Evolutionary conservation across 1,140 invertebrate genomes (phyloP).

Genomic region (Zaprionus lachaisei): DNA sequence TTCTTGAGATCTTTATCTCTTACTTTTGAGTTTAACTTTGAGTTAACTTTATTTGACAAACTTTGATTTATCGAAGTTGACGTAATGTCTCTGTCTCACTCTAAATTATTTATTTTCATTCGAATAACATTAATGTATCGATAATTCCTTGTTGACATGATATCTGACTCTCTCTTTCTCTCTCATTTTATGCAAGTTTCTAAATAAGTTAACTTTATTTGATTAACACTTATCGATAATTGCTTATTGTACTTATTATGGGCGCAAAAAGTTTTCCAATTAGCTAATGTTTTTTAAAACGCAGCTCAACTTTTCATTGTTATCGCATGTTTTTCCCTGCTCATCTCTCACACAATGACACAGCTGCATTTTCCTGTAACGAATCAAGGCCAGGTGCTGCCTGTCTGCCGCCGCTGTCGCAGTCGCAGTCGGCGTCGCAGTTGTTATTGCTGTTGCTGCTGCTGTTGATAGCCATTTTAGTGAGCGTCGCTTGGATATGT

Average conservation of each 20-base stretch:
- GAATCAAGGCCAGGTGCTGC: constrained; percentile 37
- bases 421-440: background rate
- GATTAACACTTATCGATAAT: background rate
- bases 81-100: no score
- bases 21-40: no score
- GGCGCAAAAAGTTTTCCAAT: background rate
- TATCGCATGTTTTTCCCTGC: constrained; percentile 1
- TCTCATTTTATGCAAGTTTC: background rate
- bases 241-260: background rate
- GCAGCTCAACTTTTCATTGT: background rate
- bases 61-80: no score
- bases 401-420: background rate
- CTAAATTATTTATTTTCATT: no score
- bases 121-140: no score
- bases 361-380: constrained; percentile 37
- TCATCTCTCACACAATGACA: constrained; percentile 12
- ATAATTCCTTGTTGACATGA: no score
- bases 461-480: constrained; percentile 57
- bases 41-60: background rate
- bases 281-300: background rate
- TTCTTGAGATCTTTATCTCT: background rate
- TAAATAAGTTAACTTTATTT: background rate
- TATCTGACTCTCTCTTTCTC: no score
- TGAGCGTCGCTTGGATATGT: constrained; percentile 46
- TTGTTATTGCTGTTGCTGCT: background rate